Base-by-base conservation (phyloP, 2,888 invertebrate species). In the Zele albiditarsus region DNA sequence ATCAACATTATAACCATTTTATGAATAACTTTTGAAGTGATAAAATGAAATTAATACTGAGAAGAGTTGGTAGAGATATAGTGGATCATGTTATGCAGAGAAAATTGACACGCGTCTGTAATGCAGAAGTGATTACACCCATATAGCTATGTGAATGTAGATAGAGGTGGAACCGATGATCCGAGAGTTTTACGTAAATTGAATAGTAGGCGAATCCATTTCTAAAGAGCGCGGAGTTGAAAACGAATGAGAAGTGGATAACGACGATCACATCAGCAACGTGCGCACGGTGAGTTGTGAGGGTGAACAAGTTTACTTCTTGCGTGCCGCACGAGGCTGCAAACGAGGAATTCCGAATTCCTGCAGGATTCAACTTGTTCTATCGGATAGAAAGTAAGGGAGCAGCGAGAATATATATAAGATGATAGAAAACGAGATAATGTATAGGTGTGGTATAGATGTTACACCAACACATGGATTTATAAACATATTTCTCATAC, bases 161-260 rank as follows among this genome's bases (percentile, higher is more conserved):
- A 28, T 38, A 25, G 33, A 60, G 71, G 31, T 74, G n/a, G 53
- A 77, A 70, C 72, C 69, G 77, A 77, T 79, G 77, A 79, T 79
- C 79, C 77, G 71, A 71, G 53, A 53, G 79, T 71, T 77, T 79
- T 77, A 79, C 75, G 79, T 77, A 79, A 79, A 79, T 79, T 79
- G 79, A 79, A 79, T 76, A 5, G 53, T 20, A 53, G 53, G 69
- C 76, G 76, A 78, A 77, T 77, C 73, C 76, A 78, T 76, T 78
- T 75, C 25, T 33, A 23, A 28, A 8, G 38, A 38, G 38, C 12
- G 20, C n/a, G n/a, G n/a, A 23, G 53, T 20, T n/a, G n/a, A 5
- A 14, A 46, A 46, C 53, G 20, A 53, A 53, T 20, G 20, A 20
- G 53, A 53, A 53, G n/a, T 53, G 20, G 23, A 53, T 20, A 53